phyloP scores from a whole-genome alignment of 1,140 invertebrate species.

The Neodiprion lecontei region DNA sequence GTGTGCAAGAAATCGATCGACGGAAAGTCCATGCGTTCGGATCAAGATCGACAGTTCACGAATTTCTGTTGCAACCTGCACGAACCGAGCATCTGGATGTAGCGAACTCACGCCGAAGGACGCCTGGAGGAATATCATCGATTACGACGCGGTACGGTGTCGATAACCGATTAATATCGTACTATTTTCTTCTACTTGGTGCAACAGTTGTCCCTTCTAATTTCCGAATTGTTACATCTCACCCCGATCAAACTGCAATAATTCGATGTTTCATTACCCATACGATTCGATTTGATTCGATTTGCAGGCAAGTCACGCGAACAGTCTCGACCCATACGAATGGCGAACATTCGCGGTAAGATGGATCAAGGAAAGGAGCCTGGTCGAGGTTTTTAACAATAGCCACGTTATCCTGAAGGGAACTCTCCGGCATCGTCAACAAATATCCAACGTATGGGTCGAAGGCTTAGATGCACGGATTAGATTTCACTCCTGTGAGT shows the following conservation, averaged over 20 bases:
- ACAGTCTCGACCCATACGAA: conserved; percentile 24
- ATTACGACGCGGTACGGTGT: neutral
- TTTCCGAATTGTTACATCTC: neutral
- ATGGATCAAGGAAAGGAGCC: conserved; percentile 32
- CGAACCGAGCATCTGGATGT: too few relatives aligned
- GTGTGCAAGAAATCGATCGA: neutral
- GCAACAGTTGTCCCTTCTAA: too few relatives aligned
- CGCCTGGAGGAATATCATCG: too few relatives aligned
- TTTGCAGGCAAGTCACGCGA: neutral
- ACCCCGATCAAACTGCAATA: neutral
- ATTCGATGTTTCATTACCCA: neutral
- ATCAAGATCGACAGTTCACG: neutral
- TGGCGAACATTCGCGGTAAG: conserved; percentile 34
- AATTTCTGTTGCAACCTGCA: too few relatives aligned
- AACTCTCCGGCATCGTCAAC: neutral
- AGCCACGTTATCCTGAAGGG: neutral
- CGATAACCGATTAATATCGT: neutral
- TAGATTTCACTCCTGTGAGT: conserved; percentile 37
- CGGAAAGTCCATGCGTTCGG: neutral
- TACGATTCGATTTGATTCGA: neutral
- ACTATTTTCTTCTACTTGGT: too few relatives aligned
- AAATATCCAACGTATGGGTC: neutral
- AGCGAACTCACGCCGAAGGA: too few relatives aligned
- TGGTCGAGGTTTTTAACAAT: conserved; percentile 13
- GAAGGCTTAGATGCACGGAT: neutral